These are phyloP conservation scores for Colletes collaris DNA, from an alignment of 2,888 invertebrate genomes.

Conservation along the genomic window DNA sequence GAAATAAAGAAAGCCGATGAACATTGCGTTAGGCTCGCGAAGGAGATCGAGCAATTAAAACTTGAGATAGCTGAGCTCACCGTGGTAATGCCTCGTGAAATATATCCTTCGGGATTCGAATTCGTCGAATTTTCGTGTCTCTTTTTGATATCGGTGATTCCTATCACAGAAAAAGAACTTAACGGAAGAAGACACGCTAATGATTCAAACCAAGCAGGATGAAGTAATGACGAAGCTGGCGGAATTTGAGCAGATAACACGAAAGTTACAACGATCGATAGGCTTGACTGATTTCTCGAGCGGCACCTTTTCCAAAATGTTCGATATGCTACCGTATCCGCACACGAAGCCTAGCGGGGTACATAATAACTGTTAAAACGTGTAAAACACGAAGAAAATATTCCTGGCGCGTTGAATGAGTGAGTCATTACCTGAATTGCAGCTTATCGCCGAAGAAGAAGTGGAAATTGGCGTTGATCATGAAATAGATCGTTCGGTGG, in stretches of 20 bases:
- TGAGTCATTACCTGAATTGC: neutral
- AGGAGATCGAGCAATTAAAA: constrained; percentile 83
- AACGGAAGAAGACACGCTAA: constrained; percentile 85
- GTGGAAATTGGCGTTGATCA: neutral
- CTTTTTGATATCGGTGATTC: neutral
- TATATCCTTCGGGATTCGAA: neutral
- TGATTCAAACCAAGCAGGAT: constrained; percentile 85
- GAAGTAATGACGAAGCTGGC: constrained; percentile 86
- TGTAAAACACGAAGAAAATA: neutral
- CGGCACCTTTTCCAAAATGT: constrained; percentile 73
- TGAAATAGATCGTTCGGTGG: neutral
- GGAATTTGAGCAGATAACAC: constrained; percentile 86
- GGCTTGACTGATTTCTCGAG: constrained; percentile 81
- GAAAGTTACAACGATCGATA: constrained; percentile 85
- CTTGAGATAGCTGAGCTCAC: constrained; percentile 81
- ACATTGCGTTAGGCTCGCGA: constrained; percentile 78
- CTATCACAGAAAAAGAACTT: constrained; percentile 84
- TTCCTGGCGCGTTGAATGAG: neutral
- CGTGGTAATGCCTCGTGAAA: constrained; percentile 70
- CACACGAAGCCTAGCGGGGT: constrained; percentile 54
- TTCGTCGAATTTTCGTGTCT: neutral
- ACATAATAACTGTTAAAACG: neutral
- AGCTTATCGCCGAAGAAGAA: constrained; percentile 21
- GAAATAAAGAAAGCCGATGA: constrained; percentile 84
- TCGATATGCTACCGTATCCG: constrained; percentile 71